phyloP scores from a whole-genome alignment of 2,797 vertebrate species.

The Uromys caudimaculatus region DNA sequence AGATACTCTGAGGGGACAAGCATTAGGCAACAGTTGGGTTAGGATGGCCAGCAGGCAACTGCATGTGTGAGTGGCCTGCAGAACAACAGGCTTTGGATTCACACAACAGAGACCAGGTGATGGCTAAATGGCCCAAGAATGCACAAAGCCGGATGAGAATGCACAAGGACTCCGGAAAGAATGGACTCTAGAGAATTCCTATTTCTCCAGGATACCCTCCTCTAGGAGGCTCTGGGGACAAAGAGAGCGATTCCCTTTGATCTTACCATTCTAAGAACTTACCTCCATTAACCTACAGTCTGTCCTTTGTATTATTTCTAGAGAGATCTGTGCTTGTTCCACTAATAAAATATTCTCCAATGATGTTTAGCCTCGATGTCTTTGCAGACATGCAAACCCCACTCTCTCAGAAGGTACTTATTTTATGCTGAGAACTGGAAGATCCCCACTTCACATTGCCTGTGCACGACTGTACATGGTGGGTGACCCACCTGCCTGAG shows the following conservation, averaged over 20 bases:
- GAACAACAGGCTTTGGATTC: background rate
- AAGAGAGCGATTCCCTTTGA: background rate
- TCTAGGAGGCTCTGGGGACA: too few species aligned
- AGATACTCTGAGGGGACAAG: background rate
- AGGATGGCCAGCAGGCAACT: background rate
- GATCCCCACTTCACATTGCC: background rate
- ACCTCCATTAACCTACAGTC: background rate
- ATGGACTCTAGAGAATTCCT: background rate
- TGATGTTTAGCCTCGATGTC: background rate
- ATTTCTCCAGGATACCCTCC: background rate
- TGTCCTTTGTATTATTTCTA: background rate
- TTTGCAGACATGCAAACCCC: background rate
- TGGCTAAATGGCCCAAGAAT: background rate
- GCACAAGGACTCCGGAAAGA: too few species aligned
- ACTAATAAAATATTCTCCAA: background rate
- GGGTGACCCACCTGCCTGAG: background rate
- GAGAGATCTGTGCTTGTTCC: background rate
- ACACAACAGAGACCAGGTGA: background rate
- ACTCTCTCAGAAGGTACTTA: background rate
- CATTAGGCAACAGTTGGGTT: background rate
- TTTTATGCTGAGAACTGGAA: rapidly evolving
- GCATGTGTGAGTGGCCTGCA: background rate
- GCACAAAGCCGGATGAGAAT: background rate
- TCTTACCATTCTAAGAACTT: background rate
- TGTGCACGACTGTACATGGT: too few species aligned